Percentiles rank a stretch among this genome's conserved stretches.
phyloP scores from a whole-genome alignment of 1,140 invertebrate genomes.

The Mycetomoellerius zeteki region DNA sequence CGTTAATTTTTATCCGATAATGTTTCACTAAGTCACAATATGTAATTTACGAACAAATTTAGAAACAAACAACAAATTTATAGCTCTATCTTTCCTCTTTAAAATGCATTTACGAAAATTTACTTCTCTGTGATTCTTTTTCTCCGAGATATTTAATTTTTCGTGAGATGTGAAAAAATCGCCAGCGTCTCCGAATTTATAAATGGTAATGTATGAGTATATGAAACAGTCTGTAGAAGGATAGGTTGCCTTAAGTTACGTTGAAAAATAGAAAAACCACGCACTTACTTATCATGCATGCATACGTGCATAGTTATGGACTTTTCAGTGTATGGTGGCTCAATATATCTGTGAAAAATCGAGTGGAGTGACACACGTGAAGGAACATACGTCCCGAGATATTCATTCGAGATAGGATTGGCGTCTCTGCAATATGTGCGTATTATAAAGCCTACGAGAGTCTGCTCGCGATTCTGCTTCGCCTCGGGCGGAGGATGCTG shows the following conservation, averaged over 20 bases:
- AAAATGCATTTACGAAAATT: no score
- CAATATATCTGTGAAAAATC: conserved; percentile 60
- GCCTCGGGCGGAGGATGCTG: conserved; percentile 54
- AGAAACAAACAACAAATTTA: no score
- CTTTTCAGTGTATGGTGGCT: conserved; percentile 8
- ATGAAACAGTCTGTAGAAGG: conserved; percentile 17
- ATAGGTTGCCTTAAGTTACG: no score
- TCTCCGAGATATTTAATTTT: no score
- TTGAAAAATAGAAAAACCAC: conserved; percentile 11
- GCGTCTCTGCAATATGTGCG: conserved; percentile 44
- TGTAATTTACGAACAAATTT: no score
- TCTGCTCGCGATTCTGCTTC: conserved; percentile 58
- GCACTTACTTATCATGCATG: conserved; percentile 27
- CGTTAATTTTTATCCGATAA: no score
- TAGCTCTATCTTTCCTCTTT: no score
- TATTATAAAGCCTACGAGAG: conserved; percentile 68
- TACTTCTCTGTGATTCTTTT: no score
- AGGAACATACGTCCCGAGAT: conserved; percentile 59
- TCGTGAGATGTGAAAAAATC: no score
- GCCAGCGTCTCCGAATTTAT: no score
- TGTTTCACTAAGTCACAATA: no score
- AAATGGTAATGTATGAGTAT: no score
- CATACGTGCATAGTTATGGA: conserved; percentile 38
- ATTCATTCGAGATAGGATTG: conserved; percentile 71
- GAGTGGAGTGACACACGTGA: conserved; percentile 43